A percentile compares a stretch with the other conserved stretches of the same genome.
These are phyloP conservation scores for Calidris pygmaea DNA, from an alignment of 2,113 vertebrate genomes.

Conservation along the genomic window DNA sequence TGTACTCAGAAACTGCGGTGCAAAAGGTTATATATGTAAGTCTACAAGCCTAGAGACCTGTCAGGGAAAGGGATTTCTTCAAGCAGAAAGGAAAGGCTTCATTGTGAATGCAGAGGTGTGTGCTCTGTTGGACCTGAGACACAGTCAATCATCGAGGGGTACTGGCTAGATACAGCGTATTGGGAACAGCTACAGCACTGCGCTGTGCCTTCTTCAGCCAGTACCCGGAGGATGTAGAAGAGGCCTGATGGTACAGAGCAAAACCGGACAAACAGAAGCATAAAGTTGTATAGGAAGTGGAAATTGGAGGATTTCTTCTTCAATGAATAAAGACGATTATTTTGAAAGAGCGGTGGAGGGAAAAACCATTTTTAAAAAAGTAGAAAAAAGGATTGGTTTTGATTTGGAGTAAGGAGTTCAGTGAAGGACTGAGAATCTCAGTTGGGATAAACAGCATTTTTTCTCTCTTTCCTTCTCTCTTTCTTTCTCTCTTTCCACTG, in stretches of 20 bases:
- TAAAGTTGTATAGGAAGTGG: not conserved
- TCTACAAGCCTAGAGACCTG: not conserved
- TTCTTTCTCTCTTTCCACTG: not conserved
- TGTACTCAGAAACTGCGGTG: not conserved
- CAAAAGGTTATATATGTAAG: not conserved
- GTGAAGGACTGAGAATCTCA: not conserved
- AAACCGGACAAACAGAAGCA: not conserved
- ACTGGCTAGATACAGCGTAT: not conserved
- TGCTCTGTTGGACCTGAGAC: not conserved
- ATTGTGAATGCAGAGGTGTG: not conserved
- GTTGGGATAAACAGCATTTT: not conserved
- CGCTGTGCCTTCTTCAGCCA: not conserved
- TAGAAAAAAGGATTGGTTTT: not conserved
- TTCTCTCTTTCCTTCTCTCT: not conserved
- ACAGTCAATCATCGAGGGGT: not conserved
- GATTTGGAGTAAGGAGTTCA: not conserved
- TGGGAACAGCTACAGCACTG: not conserved
- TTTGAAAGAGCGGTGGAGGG: not conserved
- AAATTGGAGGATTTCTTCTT: not conserved
- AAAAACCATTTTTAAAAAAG: not conserved
- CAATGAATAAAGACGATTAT: not conserved
- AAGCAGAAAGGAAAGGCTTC: not conserved
- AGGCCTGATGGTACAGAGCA: not conserved
- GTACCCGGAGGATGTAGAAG: not conserved
- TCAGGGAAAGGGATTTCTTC: not conserved